phyloP scores from a whole-genome alignment of 1,140 invertebrate genomes.

The Solen grandis region DNA sequence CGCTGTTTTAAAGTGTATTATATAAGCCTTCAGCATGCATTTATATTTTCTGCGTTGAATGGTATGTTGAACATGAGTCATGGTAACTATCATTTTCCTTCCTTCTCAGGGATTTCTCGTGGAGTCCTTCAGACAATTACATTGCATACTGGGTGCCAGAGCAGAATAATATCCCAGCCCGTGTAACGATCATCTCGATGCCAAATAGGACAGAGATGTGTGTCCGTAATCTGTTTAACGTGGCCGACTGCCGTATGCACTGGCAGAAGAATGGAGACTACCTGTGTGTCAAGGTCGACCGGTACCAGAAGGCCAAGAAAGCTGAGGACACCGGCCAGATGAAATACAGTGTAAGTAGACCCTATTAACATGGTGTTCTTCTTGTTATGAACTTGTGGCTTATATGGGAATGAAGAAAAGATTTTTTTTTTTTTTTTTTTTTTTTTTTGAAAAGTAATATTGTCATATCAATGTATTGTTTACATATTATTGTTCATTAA shows the following conservation, averaged over 20 bases:
- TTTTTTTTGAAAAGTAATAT: too few relatives aligned
- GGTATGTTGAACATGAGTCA: too few relatives aligned
- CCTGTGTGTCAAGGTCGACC: constrained; percentile 98
- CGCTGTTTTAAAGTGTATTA: too few relatives aligned
- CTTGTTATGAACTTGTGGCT: too few relatives aligned
- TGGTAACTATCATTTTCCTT: constrained; percentile 27
- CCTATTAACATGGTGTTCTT: not conserved
- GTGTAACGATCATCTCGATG: constrained; percentile 83
- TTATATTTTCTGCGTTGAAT: too few relatives aligned
- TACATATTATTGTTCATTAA: too few relatives aligned
- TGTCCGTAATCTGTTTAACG: constrained; percentile 98
- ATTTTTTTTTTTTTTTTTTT: too few relatives aligned
- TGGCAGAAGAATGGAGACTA: constrained; percentile 99
- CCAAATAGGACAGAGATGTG: constrained; percentile 92
- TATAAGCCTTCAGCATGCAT: too few relatives aligned
- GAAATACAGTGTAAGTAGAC: constrained; percentile 91
- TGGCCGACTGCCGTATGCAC: constrained; percentile 98
- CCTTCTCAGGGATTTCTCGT: constrained; percentile 91
- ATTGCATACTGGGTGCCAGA: constrained; percentile 99
- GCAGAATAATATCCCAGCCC: constrained; percentile 85
- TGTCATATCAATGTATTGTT: too few relatives aligned
- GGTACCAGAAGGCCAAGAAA: constrained; percentile 97
- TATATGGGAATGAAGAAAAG: too few relatives aligned
- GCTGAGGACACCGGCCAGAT: constrained; percentile 87
- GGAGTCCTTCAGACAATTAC: constrained; percentile 98